Base-by-base conservation (phyloP, 2,797 vertebrate species). In the Alcedo atthis region DNA sequence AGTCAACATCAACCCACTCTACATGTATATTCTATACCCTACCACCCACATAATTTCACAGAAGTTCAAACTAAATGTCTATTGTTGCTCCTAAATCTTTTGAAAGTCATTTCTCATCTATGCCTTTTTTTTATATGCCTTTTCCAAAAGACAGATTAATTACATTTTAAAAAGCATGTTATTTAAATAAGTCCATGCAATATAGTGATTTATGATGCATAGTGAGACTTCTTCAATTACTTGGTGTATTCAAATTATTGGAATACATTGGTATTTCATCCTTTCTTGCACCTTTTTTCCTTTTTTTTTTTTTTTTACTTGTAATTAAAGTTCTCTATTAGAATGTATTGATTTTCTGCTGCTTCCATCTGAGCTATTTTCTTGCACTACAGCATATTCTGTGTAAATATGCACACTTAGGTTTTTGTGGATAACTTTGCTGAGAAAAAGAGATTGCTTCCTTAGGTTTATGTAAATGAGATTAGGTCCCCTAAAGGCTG, bases 91-190 rank as follows among this genome's bases (percentile, higher is more conserved):
- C 22, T 75, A 69, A 57, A 73, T 28, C 21, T 49, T 78, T 81
- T 68, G 42, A 68, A 87, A 75, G 15, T 13, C 1, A 22, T 54
- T 85, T 78, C 42, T 81, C 9, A n/a, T 30, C 3, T 61, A 42
- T 54, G 6, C 1, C 4, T 8, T 69, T 78, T 57, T 87, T 54
- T 58, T 2, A 24, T 15, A 24, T 5, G 3, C 0, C 2, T 51
- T 87, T 61, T 75, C 25, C 12, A 15, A 45, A 70, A 68, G 15
- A 40, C 8, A 62, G 10, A 30, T 25, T 1, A 69, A 4, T 43
- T 66, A 3, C 7, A 30, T 37, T 80, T 85, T 40, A 6, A 74
- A 62, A 70, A 48, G 3, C 5, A 2, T 48, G 53, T 61, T 55
- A 46, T 46, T 87, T 67, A 33, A 80, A 49, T 57, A 61, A 17